Percentiles rank a stretch among this genome's conserved stretches.
Evolutionary conservation across 2,888 invertebrate genomes (phyloP).

Genomic region (Notocelia uddmanniana): DNA sequence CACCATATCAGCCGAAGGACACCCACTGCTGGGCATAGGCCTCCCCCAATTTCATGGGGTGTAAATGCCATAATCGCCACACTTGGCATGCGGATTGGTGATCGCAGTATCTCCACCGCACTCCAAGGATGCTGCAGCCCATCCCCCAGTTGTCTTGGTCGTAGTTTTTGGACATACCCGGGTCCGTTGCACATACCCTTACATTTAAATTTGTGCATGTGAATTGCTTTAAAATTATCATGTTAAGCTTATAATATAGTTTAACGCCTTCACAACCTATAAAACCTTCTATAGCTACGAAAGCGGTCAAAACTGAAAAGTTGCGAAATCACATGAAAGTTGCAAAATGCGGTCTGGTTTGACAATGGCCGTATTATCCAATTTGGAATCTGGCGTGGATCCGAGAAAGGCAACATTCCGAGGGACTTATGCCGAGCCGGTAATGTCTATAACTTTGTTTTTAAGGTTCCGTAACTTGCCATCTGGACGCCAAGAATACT

Average conservation of each 20-base stretch:
- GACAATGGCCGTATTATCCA: constrained; percentile 44
- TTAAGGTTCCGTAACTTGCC: not conserved
- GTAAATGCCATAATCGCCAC: no score
- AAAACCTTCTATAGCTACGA: constrained; percentile 7
- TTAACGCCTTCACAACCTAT: constrained; percentile 14
- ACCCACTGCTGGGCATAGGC: no score
- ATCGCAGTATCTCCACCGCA: no score
- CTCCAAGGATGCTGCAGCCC: no score
- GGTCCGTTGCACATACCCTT: no score
- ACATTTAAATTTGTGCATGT: not conserved
- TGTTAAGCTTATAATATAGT: not conserved
- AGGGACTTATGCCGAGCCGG: constrained; percentile 13
- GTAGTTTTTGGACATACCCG: no score
- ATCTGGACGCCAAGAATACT: no score
- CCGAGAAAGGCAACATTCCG: constrained; percentile 34
- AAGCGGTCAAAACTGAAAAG: constrained; percentile 23
- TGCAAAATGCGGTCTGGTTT: constrained; percentile 40
- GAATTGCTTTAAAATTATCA: not conserved
- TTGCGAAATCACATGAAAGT: constrained; percentile 32
- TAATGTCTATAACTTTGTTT: not conserved
- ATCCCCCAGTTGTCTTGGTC: no score
- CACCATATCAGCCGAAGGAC: no score
- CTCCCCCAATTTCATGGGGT: no score
- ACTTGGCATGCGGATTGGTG: no score
- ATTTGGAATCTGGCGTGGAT: constrained; percentile 33